Conservation (phyloP, 1,140 invertebrate species). For the Grapholita molesta region DNA sequence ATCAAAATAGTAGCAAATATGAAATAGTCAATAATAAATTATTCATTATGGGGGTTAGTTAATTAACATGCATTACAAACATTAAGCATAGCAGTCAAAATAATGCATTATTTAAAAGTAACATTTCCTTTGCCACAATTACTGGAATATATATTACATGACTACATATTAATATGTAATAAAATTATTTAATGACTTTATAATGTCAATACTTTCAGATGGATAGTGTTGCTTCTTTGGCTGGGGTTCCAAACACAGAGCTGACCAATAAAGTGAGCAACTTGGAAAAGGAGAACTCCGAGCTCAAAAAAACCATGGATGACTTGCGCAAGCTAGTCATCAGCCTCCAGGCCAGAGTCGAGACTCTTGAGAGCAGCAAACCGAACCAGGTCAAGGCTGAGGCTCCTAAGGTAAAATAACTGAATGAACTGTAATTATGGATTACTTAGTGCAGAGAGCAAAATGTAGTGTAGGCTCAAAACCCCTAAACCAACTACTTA, state of each 20-base stretch:
- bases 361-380: constrained; percentile 44
- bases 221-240: constrained; percentile 73
- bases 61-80: background rate
- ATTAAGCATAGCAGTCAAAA: background rate
- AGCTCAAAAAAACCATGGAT: constrained; percentile 64
- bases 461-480: background rate
- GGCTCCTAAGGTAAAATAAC: constrained; percentile 39
- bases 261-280: constrained; percentile 64
- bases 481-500: background rate
- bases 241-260: constrained; percentile 69
- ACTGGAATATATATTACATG: too few relatives aligned
- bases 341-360: constrained; percentile 61
- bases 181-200: constrained; percentile 11
- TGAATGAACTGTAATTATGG: background rate
- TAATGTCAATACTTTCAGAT: constrained; percentile 71
- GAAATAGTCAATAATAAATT: constrained; percentile 12
- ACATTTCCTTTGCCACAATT: too few relatives aligned
- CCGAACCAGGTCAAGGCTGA: constrained; percentile 29
- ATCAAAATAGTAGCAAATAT: background rate
- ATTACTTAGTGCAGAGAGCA: too few relatives aligned
- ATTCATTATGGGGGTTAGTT: constrained; percentile 25
- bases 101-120: background rate
- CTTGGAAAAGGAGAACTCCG: constrained; percentile 72
- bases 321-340: constrained; percentile 62
- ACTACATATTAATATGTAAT: too few relatives aligned